phyloP scores from a whole-genome alignment of 1,140 invertebrate species.

The Leucophenga varia region DNA sequence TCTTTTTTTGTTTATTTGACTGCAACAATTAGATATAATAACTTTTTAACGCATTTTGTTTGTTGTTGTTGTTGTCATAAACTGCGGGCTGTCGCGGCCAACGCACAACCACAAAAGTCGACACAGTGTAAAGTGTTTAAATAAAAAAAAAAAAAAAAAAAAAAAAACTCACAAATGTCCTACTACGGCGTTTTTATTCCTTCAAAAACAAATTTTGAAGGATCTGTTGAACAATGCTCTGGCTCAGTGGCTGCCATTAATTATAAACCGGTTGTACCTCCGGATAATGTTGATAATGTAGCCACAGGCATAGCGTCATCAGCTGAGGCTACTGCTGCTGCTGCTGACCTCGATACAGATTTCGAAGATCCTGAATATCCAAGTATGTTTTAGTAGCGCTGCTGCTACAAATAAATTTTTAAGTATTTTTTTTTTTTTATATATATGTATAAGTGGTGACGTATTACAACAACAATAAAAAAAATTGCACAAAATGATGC shows the following conservation, averaged over 20 bases:
- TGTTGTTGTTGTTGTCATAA: too few relatives aligned
- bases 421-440: too few relatives aligned
- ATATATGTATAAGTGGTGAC: too few relatives aligned
- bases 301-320: background rate
- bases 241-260: constrained; percentile 39
- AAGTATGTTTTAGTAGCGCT: too few relatives aligned
- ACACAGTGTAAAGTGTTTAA: constrained; percentile 51
- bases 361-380: constrained; percentile 39
- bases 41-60: too few relatives aligned
- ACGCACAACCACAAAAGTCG: too few relatives aligned
- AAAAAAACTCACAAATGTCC: constrained; percentile 25
- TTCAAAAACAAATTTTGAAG: constrained; percentile 35
- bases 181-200: constrained; percentile 38
- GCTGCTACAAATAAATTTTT: too few relatives aligned
- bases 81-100: too few relatives aligned
- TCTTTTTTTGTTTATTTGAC: too few relatives aligned
- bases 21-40: too few relatives aligned
- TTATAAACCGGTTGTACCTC: constrained; percentile 6
- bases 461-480: too few relatives aligned
- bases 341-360: background rate
- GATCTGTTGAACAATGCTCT: constrained; percentile 20
- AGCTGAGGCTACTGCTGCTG: background rate
- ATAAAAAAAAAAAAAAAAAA: constrained; percentile 38
- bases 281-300: too few relatives aligned
- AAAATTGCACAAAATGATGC: background rate